Base-by-base conservation (phyloP, 2,113 vertebrate species). In the Gopherus evgoodei region DNA sequence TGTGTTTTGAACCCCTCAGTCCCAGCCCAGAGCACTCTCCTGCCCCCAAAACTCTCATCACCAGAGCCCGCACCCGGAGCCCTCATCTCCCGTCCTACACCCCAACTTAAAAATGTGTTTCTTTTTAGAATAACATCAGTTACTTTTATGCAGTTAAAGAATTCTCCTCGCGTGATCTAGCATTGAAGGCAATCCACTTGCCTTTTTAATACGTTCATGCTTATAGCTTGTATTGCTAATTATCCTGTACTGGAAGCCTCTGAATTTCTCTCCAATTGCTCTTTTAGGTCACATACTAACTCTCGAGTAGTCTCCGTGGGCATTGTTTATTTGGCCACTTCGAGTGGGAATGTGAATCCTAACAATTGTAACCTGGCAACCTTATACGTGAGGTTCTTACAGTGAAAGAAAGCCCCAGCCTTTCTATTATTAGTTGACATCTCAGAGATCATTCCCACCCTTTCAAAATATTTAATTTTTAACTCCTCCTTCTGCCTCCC, bases 341-440 rank as follows among this genome's bases (percentile, higher is more conserved):
- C 93, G 14, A 62, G 50, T 81, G 81, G 1, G 5, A 93, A 75
- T 1, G 21, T n/a, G 83, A 83, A 90, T 90, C 31, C 0, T 75
- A 95, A 72, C 65, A 91, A 89, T 93, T 92, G 95, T 95, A 86
- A 94, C 93, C 90, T 95, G 96, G 93, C 92, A 92, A 86, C 83
- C 79, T 79, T 81, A 14, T 92, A 95, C 85, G 91, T 6, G 7
- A 29, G 62, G 7, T 65, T 65, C 62, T 65, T 17, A 17, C 62
- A 65, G 29, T 35, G 29, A 65, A 65, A 65, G 57, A 4, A 65
- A 65, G 6, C 14, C 31, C 62, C 3, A 87, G 92, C 49, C 83
- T 92, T 79, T 12, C 0, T 0, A 1, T 82, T 95, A 81, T 78
- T 25, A 96, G 95, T 96, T 97, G 91, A 95, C 90, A 88, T 96